phyloP scores from a whole-genome alignment of 2,888 invertebrate species.

The Epinotia bilunana region DNA sequence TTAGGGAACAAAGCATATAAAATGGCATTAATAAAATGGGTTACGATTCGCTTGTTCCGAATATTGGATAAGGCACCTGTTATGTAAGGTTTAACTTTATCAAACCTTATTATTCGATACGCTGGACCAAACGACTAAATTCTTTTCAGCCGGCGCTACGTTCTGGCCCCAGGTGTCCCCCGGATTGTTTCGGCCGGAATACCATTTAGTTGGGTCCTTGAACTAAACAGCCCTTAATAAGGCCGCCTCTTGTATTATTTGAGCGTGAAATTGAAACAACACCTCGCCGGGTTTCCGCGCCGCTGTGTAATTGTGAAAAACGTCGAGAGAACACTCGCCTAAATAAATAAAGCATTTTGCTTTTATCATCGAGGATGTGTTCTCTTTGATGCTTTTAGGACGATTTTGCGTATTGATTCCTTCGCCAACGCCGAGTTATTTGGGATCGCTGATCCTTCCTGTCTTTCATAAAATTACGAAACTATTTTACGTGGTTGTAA shows the following conservation, averaged over 20 bases:
- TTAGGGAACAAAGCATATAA: not conserved
- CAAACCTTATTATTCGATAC: constrained; percentile 44
- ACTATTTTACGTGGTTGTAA: not conserved
- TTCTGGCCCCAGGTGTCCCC: constrained; percentile 66
- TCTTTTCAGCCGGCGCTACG: constrained; percentile 54
- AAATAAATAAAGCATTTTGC: constrained; percentile 40
- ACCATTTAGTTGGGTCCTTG: constrained; percentile 64
- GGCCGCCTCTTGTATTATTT: constrained; percentile 56
- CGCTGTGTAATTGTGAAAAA: constrained; percentile 46
- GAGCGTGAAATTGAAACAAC: constrained; percentile 48
- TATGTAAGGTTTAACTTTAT: not conserved
- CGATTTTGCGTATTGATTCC: constrained; percentile 31
- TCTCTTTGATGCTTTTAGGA: constrained; percentile 20
- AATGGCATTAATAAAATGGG: not conserved
- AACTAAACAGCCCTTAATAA: constrained; percentile 62
- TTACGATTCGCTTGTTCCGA: not conserved
- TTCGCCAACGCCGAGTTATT: constrained; percentile 23
- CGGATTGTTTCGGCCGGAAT: constrained; percentile 62
- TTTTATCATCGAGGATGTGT: constrained; percentile 15
- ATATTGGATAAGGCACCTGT: not conserved
- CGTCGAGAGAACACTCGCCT: constrained; percentile 34
- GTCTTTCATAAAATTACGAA: not conserved
- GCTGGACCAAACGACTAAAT: constrained; percentile 53
- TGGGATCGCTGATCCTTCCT: not conserved
- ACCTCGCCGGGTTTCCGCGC: constrained; percentile 41